phyloP scores from a whole-genome alignment of 2,888 invertebrate genomes.

The Dolomedes plantarius region DNA sequence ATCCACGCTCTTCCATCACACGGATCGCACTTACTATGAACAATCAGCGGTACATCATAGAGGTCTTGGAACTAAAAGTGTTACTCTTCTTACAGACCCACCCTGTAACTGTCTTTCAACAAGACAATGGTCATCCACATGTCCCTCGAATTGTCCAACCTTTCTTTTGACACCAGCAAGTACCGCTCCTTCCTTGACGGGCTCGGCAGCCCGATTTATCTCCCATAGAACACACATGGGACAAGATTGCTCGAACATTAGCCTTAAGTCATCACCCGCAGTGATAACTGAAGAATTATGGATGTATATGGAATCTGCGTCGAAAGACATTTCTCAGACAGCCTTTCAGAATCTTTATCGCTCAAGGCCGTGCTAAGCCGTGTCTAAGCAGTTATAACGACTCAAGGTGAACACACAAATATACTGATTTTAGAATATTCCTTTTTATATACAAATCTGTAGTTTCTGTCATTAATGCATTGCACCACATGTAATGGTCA shows the following conservation, averaged over 20 bases:
- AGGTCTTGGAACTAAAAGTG: background rate
- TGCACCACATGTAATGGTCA: no score
- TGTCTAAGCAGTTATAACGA: no score
- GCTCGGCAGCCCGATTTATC: background rate
- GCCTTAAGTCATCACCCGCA: no score
- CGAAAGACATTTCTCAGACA: no score
- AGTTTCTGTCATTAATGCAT: no score
- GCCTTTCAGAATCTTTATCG: no score
- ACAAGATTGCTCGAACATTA: slow-evolving; percentile 3
- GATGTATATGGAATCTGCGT: no score
- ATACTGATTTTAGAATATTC: no score
- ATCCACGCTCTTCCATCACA: background rate
- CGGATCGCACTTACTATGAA: background rate
- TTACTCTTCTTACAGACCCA: background rate
- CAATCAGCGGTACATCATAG: slow-evolving; percentile 1
- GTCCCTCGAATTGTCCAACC: background rate
- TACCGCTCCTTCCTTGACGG: background rate
- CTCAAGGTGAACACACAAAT: no score
- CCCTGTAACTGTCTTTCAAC: slow-evolving; percentile 14
- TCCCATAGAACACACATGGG: background rate
- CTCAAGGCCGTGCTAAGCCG: no score
- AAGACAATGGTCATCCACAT: background rate
- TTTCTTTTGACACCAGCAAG: background rate
- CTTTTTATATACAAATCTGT: no score
- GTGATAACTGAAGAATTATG: no score